Base-by-base conservation (phyloP, 2,888 invertebrate species). In the Unio pictorum region DNA sequence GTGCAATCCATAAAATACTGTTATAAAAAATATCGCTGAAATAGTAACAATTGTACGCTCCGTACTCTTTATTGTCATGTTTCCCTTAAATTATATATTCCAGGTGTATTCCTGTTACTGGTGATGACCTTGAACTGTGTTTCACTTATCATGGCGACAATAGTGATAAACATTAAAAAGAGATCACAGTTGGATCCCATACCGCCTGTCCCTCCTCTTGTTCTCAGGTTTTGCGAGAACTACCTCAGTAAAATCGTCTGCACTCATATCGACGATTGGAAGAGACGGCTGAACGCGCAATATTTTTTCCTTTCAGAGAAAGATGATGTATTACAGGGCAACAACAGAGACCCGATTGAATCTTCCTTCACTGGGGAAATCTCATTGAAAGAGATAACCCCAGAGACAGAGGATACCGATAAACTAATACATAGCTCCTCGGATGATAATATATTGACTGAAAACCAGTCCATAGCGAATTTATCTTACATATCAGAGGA, bases 41-140 rank as follows among this genome's bases (percentile, higher is more conserved):
- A 45, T 15, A 15, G 2, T 45, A 45, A 45, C 15, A 15, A 4
- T 15, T 11, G 45, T 45, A 11, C 15, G 15, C 3, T 45, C 45
- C 45, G 11, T 45, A 15, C 45, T 34, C 34, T 34, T 34, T 8
- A 8, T 8, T 34, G 11, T 45, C 45, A 15, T 45, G 15, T 45
- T 45, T 3, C 15, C 15, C 45, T 2, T 45, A 45, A 11, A 45
- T 11, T 45, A 11, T 45, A 65, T 64, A 11, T 80, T 81, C 5
- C 81, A 88, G 88, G 88, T 61, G 79, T 89, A 18, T 88, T 89
- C 67, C 81, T 89, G 61, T 81, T 87, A 55, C 75, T 89, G 67
- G 89, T 89, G 58, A 89, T 89, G 89, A 89, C 89, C 0, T 78
- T 89, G 67, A 89, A 89, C 79, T 87, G 89, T 71, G 81, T 88